Percentiles rank a stretch among this genome's conserved stretches.
These are phyloP conservation scores for Crambe crambe DNA, from an alignment of 37 sponge, comb jelly and placozoan species.

Conservation along the genomic window DNA sequence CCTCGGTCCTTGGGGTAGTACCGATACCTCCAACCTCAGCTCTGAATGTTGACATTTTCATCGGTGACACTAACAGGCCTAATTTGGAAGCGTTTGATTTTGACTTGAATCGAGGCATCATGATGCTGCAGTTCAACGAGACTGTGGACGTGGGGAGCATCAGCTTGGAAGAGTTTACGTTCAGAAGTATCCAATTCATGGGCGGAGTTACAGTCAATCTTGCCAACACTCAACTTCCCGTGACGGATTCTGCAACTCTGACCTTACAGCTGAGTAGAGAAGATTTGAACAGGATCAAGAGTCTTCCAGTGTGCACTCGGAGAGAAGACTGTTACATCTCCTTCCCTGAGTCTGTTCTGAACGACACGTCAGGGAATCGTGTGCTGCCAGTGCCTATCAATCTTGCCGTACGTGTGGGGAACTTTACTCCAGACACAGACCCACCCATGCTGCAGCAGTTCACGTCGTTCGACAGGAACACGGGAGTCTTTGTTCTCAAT, in stretches of 20 bases:
- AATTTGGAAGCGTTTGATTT: conserved; percentile 47
- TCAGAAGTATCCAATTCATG: conserved; percentile 47
- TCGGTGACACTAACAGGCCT: conserved; percentile 55
- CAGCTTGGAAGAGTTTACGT: conserved; percentile 28
- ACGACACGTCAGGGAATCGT: conserved; percentile 69
- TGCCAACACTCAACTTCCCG: conserved; percentile 20
- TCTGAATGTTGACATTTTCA: conserved; percentile 21
- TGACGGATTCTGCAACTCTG: conserved; percentile 12
- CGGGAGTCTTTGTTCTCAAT: conserved; percentile 53
- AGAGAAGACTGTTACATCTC: conserved; percentile 70
- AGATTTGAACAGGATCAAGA: conserved; percentile 80
- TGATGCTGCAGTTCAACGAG: conserved; percentile 77
- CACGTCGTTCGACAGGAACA: conserved; percentile 61
- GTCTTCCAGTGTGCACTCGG: conserved; percentile 65
- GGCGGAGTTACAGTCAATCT: conserved; percentile 22
- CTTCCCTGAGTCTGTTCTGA: conserved; percentile 56
- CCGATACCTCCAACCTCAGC: conserved; percentile 28
- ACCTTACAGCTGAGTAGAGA: conserved; percentile 21
- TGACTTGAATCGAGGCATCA: conserved; percentile 64
- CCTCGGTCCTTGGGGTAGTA: conserved; percentile 28
- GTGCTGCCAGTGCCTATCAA: conserved; percentile 30
- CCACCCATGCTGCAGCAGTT: conserved; percentile 56
- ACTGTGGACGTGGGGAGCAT: conserved; percentile 66
- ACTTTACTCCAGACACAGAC: conserved; percentile 65
- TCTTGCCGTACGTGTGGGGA: conserved; percentile 17